A percentile compares a stretch with the other conserved stretches of the same genome.
phyloP scores from a whole-genome alignment of 2,113 vertebrate genomes.

The Hepsetus odoe region DNA sequence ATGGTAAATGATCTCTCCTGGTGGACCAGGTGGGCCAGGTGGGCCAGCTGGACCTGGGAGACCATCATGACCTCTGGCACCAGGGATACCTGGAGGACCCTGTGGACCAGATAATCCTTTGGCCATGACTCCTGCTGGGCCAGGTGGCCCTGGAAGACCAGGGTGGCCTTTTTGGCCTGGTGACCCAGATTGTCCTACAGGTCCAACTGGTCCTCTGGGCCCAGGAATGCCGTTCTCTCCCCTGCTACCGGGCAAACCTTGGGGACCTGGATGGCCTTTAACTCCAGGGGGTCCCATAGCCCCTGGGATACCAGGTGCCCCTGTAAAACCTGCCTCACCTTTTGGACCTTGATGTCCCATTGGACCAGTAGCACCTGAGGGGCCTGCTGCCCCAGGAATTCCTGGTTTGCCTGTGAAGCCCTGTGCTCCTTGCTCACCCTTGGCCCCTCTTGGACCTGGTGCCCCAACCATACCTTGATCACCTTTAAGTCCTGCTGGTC shows the following conservation, averaged over 20 bases:
- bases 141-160: conserved; percentile 85
- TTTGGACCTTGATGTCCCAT: conserved; percentile 84
- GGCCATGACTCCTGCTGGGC: conserved; percentile 80
- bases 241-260: conserved; percentile 81
- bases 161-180: conserved; percentile 84
- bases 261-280: conserved; percentile 82
- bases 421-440: conserved; percentile 75
- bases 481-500: conserved; percentile 79
- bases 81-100: conserved; percentile 84
- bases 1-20: conserved; percentile 78
- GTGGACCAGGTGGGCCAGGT: conserved; percentile 82
- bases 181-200: conserved; percentile 79
- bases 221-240: conserved; percentile 83
- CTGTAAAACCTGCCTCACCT: conserved; percentile 80
- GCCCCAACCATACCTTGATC: conserved; percentile 72
- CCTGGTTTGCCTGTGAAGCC: conserved; percentile 85
- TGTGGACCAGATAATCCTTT: conserved; percentile 85
- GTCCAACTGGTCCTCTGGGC: conserved; percentile 80
- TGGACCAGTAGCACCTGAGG: conserved; percentile 80
- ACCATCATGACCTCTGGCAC: conserved; percentile 83
- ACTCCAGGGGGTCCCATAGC: conserved; percentile 77
- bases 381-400: conserved; percentile 83
- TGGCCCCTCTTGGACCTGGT: conserved; percentile 72
- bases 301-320: conserved; percentile 82
- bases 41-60: conserved; percentile 68